Evolutionary conservation across 2,888 invertebrate genomes (phyloP).

Genomic region (Tenthredo distinguenda): DNA sequence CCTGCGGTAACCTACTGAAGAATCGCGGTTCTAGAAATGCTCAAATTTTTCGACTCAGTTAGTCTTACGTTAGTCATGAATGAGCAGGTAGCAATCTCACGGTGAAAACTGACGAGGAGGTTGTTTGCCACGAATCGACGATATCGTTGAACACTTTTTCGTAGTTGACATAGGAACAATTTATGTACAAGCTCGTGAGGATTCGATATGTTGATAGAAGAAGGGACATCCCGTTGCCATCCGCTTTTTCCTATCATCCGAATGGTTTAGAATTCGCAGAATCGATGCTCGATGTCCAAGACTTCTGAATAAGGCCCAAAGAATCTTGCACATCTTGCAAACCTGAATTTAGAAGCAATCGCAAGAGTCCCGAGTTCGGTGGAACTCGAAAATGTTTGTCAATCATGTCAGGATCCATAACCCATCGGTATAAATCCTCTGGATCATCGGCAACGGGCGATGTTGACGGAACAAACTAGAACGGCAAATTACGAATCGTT

Average conservation of each 20-base stretch:
- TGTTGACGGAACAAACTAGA: neutral
- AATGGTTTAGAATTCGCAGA: neutral
- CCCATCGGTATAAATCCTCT: neutral
- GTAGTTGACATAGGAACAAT: no score
- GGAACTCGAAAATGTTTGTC: neutral
- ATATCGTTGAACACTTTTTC: no score
- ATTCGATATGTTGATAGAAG: neutral
- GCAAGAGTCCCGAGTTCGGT: neutral
- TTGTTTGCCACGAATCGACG: no score
- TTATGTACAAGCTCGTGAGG: neutral
- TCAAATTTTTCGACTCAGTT: neutral
- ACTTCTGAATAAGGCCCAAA: neutral
- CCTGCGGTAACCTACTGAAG: neutral
- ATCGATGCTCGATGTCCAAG: neutral
- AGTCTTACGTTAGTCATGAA: neutral
- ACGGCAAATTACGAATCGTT: no score
- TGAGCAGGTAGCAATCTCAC: neutral
- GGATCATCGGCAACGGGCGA: neutral
- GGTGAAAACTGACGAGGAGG: no score
- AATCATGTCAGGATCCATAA: neutral
- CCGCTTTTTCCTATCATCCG: neutral
- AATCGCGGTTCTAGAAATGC: neutral
- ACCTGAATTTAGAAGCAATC: neutral
- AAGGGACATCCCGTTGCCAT: neutral
- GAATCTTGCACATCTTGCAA: neutral